These are phyloP conservation scores for Forbesichthys papilliferus DNA, from an alignment of 2,113 vertebrate species.

Conservation along the genomic window DNA sequence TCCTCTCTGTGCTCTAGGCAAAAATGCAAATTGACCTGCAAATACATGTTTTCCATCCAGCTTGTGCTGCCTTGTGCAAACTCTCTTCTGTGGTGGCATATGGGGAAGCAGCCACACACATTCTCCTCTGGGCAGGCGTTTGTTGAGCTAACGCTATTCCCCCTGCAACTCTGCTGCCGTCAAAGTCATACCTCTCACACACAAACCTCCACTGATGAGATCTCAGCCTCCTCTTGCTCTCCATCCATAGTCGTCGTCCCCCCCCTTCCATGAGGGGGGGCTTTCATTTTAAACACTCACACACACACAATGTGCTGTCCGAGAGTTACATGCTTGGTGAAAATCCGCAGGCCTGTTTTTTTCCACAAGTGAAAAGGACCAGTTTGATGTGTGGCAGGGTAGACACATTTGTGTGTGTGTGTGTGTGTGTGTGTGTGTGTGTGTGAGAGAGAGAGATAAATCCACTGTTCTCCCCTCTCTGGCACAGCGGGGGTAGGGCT, in stretches of 20 bases:
- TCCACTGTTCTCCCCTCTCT: too few relatives aligned
- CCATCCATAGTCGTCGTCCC: not conserved
- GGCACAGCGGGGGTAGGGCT: too few relatives aligned
- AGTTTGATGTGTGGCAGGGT: too few relatives aligned
- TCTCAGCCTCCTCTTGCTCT: too few relatives aligned
- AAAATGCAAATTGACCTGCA: too few relatives aligned
- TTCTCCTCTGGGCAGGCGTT: constrained; percentile 78
- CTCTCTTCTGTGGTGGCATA: not conserved
- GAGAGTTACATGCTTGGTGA: too few relatives aligned
- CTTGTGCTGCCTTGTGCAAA: constrained; percentile 56
- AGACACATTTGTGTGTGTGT: not conserved
- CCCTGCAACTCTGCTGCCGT: constrained; percentile 57
- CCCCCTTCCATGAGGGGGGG: too few relatives aligned
- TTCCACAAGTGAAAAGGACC: too few relatives aligned
- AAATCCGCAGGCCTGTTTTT: too few relatives aligned
- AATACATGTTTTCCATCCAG: constrained; percentile 6
- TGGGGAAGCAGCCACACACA: not conserved
- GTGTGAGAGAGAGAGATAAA: too few relatives aligned
- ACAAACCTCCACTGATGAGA: not conserved
- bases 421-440: too few relatives aligned
- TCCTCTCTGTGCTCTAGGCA: too few relatives aligned
- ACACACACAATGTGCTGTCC: constrained; percentile 28
- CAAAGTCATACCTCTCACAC: constrained; percentile 64
- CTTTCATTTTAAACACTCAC: not conserved
- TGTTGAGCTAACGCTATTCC: constrained; percentile 84